Percentiles rank a stretch among this genome's conserved stretches.
phyloP scores from a whole-genome alignment of 2,888 invertebrate genomes.

The Ennomos fuscantarius region DNA sequence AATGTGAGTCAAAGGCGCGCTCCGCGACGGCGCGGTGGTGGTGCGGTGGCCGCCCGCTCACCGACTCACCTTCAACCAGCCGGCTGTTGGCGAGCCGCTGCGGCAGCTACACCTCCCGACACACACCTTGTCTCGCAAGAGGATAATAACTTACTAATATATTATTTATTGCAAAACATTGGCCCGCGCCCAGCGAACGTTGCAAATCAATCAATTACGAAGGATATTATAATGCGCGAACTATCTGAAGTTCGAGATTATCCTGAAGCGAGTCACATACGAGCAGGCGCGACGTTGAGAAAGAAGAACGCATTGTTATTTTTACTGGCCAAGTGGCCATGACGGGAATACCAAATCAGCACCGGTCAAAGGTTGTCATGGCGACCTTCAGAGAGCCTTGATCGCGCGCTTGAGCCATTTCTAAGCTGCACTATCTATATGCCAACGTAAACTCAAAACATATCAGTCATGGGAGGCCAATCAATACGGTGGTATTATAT shows the following conservation, averaged over 20 bases:
- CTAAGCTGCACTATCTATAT: too few species aligned
- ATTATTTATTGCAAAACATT: conserved; percentile 27
- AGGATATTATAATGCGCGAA: conserved; percentile 26
- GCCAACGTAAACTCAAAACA: too few species aligned
- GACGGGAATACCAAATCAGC: conserved; percentile 54
- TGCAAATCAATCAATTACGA: conserved; percentile 19
- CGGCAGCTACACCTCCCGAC: not conserved
- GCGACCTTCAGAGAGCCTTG: conserved; percentile 56
- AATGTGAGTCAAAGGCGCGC: too few species aligned
- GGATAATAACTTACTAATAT: conserved; percentile 14
- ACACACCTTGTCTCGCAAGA: conserved; percentile 10
- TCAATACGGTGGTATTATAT: too few species aligned
- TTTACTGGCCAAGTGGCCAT: conserved; percentile 4
- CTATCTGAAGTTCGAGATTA: conserved; percentile 31
- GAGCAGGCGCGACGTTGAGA: conserved; percentile 11
- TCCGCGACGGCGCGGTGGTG: too few species aligned
- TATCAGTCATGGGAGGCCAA: too few species aligned
- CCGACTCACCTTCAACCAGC: too few species aligned
- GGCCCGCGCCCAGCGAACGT: conserved; percentile 25
- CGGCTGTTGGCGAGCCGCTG: not conserved
- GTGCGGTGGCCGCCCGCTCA: too few species aligned
- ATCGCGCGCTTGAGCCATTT: conserved; percentile 34
- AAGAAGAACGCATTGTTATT: conserved; percentile 26
- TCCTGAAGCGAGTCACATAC: conserved; percentile 38
- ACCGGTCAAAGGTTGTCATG: conserved; percentile 53